Conservation (phyloP, 2,797 vertebrate species). For the Lates japonicus region DNA sequence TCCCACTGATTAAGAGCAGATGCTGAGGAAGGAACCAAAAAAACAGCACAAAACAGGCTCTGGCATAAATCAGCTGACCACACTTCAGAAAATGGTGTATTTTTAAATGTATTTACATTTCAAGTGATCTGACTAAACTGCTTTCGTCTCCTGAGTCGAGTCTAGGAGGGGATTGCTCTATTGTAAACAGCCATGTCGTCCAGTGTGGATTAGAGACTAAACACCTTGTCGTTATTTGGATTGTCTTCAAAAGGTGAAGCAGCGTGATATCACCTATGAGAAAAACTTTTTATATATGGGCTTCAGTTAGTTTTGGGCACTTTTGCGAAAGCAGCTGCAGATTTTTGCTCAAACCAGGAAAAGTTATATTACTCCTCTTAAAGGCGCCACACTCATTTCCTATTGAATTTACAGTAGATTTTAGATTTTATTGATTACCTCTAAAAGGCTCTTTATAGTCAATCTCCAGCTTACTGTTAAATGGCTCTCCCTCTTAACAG, state of each 20-base stretch:
- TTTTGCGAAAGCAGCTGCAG: neutral
- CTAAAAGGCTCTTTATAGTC: neutral
- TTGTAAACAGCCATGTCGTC: neutral
- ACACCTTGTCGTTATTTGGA: neutral
- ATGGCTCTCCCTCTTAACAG: neutral
- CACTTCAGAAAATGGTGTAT: slow-evolving; percentile 10
- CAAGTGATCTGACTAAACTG: neutral
- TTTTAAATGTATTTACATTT: slow-evolving; percentile 45
- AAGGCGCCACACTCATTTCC: neutral
- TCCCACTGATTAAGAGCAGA: slow-evolving; percentile 44
- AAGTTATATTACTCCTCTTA: too few relatives aligned
- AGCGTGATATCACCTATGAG: neutral
- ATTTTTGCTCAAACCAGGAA: neutral
- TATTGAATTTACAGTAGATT: neutral
- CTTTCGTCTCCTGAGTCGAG: neutral
- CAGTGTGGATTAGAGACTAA: neutral
- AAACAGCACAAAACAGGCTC: neutral
- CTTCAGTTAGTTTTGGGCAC: neutral
- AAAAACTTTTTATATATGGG: neutral
- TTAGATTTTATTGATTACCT: neutral
- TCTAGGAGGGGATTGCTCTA: neutral
- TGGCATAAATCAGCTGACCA: slow-evolving; percentile 32
- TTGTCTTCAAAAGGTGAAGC: too few relatives aligned
- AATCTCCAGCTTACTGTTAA: neutral
- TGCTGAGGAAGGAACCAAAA: slow-evolving; percentile 5